Evolutionary conservation across 2,888 invertebrate genomes (phyloP).

Genomic region (Embidobia sp.): DNA sequence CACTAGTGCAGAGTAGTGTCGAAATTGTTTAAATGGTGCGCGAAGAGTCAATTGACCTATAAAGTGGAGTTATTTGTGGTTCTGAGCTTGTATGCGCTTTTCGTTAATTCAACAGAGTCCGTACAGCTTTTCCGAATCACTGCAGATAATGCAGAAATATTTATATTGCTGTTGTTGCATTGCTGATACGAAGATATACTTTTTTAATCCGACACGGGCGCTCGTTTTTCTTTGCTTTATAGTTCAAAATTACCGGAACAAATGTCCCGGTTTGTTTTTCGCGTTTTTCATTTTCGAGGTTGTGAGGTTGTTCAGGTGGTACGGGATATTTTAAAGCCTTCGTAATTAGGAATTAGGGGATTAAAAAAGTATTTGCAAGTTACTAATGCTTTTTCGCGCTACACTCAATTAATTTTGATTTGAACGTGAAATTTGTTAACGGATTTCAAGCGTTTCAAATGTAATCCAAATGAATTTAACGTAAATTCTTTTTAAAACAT

Average conservation of each 20-base stretch:
- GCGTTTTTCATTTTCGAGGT: background rate
- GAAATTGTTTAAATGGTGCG: slow-evolving; percentile 68
- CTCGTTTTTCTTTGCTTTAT: slow-evolving; percentile 28
- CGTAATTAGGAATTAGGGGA: too few species aligned
- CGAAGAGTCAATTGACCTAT: slow-evolving; percentile 68
- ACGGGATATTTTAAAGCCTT: background rate
- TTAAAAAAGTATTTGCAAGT: too few species aligned
- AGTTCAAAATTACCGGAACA: slow-evolving; percentile 32
- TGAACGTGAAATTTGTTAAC: too few species aligned
- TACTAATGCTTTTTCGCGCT: too few species aligned
- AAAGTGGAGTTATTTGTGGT: slow-evolving; percentile 62
- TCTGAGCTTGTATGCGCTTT: slow-evolving; percentile 51
- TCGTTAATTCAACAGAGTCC: slow-evolving; percentile 54
- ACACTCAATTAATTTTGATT: too few species aligned
- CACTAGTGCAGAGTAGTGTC: slow-evolving; percentile 48
- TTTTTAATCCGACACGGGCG: slow-evolving; percentile 31
- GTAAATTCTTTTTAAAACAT: too few species aligned
- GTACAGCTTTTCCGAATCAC: slow-evolving; percentile 41
- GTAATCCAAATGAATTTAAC: too few species aligned
- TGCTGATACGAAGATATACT: slow-evolving; percentile 36
- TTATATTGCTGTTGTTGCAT: slow-evolving; percentile 18
- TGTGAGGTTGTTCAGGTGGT: background rate
- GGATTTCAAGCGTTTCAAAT: too few species aligned
- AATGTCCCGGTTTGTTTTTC: slow-evolving; percentile 27
- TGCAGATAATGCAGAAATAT: slow-evolving; percentile 53